A percentile compares a stretch with the other conserved stretches of the same genome.
phyloP scores from a whole-genome alignment of 2,113 vertebrate genomes.

The Lamprotornis superbus region DNA sequence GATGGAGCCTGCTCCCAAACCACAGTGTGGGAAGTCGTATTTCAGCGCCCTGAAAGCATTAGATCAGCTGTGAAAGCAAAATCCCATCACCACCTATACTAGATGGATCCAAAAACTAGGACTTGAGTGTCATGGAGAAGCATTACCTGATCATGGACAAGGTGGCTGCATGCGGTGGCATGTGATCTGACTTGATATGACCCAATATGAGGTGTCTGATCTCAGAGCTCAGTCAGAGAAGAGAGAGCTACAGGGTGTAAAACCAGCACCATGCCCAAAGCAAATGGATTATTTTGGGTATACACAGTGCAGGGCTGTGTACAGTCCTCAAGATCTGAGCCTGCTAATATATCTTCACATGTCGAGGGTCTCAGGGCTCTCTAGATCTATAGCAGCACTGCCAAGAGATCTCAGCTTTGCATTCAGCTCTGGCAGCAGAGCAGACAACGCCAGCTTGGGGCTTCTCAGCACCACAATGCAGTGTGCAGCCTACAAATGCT shows the following conservation, averaged over 20 bases:
- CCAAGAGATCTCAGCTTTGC: background rate
- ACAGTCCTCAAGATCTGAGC: background rate
- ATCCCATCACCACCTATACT: background rate
- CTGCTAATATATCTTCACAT: accelerated
- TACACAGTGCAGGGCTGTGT: accelerated
- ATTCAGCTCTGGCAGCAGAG: background rate
- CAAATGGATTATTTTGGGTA: background rate
- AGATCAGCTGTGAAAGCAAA: background rate
- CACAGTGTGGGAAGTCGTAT: background rate
- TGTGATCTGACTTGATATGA: too few relatives aligned
- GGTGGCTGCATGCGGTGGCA: background rate
- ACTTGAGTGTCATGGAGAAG: background rate
- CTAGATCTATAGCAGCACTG: background rate
- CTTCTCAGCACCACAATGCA: background rate
- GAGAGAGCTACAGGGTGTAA: background rate
- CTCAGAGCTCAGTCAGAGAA: background rate
- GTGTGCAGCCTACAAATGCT: background rate
- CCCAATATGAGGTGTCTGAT: background rate
- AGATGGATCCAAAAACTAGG: background rate
- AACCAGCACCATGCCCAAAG: background rate
- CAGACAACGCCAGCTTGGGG: accelerated
- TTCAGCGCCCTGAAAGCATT: background rate
- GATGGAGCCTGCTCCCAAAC: background rate
- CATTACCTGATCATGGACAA: background rate
- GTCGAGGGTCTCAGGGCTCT: background rate